Evolutionary conservation across 2,113 vertebrate genomes (phyloP).

Genomic region (Tamias sibiricus): DNA sequence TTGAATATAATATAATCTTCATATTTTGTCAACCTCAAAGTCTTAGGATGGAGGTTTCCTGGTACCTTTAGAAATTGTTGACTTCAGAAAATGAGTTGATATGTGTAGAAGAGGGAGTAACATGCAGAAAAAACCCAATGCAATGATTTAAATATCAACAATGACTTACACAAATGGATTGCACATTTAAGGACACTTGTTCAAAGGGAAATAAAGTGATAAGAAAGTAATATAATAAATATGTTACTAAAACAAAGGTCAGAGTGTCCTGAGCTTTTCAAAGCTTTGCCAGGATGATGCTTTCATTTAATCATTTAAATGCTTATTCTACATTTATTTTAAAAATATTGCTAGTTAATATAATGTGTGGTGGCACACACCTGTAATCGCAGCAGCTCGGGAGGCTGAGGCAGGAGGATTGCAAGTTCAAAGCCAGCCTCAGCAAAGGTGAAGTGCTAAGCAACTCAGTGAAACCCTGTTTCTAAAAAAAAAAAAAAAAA

Average conservation of each 20-base stretch:
- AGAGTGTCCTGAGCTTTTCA: constrained; percentile 11
- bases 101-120: not conserved
- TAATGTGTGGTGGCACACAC: no score
- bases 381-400: no score
- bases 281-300: not conserved
- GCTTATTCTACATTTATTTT: not conserved
- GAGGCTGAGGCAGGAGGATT: no score
- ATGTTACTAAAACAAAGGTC: not conserved
- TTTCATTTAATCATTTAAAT: constrained; percentile 23
- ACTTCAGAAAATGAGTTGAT: constrained; percentile 27
- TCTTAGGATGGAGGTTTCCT: not conserved
- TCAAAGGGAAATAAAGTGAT: not conserved
- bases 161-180: not conserved
- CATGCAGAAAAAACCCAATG: not conserved
- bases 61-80: not conserved
- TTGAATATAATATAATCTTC: not conserved
- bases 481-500: no score
- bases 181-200: not conserved
- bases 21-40: not conserved
- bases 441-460: no score
- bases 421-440: no score
- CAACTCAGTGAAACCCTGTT: no score
- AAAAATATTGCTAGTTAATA: not conserved
- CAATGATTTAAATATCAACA: not conserved
- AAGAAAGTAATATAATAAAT: not conserved